Conservation (phyloP, 2,888 invertebrate species). For the Laothoe populi region DNA sequence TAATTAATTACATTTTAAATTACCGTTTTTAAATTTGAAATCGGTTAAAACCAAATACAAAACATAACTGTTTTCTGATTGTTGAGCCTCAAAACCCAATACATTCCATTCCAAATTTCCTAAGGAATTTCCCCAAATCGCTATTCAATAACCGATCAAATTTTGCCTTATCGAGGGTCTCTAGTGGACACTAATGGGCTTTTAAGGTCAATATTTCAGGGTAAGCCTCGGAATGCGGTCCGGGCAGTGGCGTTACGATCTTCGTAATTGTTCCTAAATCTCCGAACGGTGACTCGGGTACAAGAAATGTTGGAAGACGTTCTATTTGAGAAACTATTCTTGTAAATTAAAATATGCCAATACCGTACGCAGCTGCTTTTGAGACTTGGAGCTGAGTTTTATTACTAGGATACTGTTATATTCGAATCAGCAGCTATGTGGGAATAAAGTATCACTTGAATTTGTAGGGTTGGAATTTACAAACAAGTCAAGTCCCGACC, state of each 20-base stretch:
- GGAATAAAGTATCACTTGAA: too few species aligned
- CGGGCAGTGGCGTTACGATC: conserved; percentile 39
- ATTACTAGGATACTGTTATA: background rate
- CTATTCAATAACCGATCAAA: conserved; percentile 60
- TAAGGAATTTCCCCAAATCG: conserved; percentile 2
- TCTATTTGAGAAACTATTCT: conserved; percentile 6
- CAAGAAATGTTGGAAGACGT: conserved; percentile 13
- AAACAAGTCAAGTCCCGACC: too few species aligned
- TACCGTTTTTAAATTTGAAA: too few species aligned
- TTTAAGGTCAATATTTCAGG: conserved; percentile 78
- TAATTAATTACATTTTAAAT: too few species aligned
- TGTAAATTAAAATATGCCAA: conserved; percentile 10
- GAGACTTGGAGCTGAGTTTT: background rate
- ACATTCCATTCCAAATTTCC: background rate
- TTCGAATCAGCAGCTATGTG: too few species aligned
- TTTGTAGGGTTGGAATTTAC: too few species aligned
- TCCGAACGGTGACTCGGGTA: conserved; percentile 32
- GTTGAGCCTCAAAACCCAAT: background rate
- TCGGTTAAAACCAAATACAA: background rate
- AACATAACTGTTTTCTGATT: background rate
- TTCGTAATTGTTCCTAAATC: conserved; percentile 69
- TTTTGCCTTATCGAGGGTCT: conserved; percentile 66
- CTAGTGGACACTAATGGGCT: conserved; percentile 73
- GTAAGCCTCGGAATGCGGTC: conserved; percentile 46
- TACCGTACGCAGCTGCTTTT: background rate